Evolutionary conservation across 2,888 invertebrate genomes (phyloP).

Genomic region (Gortyna flavago): DNA sequence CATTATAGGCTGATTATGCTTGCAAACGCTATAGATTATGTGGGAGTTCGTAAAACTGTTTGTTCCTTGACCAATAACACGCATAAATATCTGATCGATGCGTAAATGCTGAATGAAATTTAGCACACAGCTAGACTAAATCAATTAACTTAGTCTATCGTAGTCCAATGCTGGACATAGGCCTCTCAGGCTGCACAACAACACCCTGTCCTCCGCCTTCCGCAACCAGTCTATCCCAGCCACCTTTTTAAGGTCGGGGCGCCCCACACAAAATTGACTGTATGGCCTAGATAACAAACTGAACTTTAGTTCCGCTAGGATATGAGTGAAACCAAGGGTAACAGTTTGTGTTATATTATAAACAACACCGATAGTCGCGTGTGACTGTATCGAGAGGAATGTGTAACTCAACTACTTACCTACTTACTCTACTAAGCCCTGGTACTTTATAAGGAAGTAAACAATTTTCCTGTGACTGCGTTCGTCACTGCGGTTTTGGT

Average conservation of each 20-base stretch:
- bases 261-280: neutral
- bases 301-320: neutral
- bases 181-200: neutral
- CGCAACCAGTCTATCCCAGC: neutral
- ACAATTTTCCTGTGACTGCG: slow-evolving; percentile 67
- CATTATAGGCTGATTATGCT: too few relatives aligned
- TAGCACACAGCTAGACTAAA: neutral
- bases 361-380: slow-evolving; percentile 29
- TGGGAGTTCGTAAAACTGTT: neutral
- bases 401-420: slow-evolving; percentile 49
- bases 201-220: neutral
- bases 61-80: neutral
- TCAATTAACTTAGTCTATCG: neutral
- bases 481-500: slow-evolving; percentile 52
- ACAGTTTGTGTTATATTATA: neutral
- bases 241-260: neutral
- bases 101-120: neutral
- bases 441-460: slow-evolving; percentile 65
- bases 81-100: neutral
- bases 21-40: neutral
- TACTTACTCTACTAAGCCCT: slow-evolving; percentile 45
- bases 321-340: too few relatives aligned
- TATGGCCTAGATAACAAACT: neutral
- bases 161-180: neutral
- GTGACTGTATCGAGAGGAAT: slow-evolving; percentile 58